Evolutionary conservation across 1,140 invertebrate species (phyloP), one percentile per base, ranked within the genome.

Genomic region (Hyposmocoma kahamanoa): DNA sequence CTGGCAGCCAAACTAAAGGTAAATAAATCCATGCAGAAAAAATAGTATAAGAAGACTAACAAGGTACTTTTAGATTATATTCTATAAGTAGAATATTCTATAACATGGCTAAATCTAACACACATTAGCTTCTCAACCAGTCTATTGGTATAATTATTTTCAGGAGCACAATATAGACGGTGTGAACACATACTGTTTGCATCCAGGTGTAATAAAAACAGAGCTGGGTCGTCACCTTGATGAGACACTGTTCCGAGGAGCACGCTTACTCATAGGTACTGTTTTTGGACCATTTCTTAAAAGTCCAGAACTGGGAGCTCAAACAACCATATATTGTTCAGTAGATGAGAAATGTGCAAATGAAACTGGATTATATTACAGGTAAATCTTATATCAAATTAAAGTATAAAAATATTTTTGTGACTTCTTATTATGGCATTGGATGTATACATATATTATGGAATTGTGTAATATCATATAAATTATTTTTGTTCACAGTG

Each of bases 261-360:
- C 74, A 3, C 51, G 72, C 22, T 30, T 22, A 22, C 21, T 76
- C 0, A 47, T 77, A 15, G 71, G 72, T 10, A 22, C 71, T 10
- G 3, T 77, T 0, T 22, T 71, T 0, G 72, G 52, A 19, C 77
- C 77, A 0, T 88, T 90, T 41, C 80, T 89, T 18, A 94, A 93
- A 73, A 88, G 82, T 9, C 87, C 89, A 0, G 87, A 88, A 55
- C 88, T 92, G 59, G 94, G 94, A 0, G 93, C 93, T 6, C 94
- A 96, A 76, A 96, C 95, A 0, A 91, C 91, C 1, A 84, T 97
- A 32, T 90, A 94, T 65, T 94, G 95, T 68, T 89, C 93, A 2
- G 73, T 95, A 0, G 91, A 93, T 71, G 91, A 93, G 56, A 84
- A 89, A 45, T 87, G 90, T 51, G 90, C 86, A 2, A 80, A 90